Percentiles rank a stretch among this genome's conserved stretches.
These are phyloP conservation scores for Neogale vison DNA, from an alignment of 2,113 vertebrate species.

Conservation along the genomic window DNA sequence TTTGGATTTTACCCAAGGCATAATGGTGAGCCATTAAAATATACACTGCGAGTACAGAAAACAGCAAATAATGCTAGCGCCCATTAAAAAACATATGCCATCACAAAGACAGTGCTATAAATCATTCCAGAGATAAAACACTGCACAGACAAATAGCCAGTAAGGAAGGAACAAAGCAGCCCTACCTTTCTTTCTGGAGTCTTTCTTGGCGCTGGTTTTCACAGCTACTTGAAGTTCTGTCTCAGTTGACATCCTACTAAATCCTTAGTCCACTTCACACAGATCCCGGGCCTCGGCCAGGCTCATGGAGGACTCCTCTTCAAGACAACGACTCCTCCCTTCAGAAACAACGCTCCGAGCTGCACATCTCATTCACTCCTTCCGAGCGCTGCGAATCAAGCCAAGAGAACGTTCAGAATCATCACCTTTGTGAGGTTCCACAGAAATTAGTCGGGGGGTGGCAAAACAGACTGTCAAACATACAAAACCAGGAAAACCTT, in stretches of 20 bases:
- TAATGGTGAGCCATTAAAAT: neutral
- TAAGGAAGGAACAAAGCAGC: neutral
- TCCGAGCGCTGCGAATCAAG: constrained; percentile 85
- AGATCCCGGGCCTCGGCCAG: constrained; percentile 92
- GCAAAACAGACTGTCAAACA: neutral
- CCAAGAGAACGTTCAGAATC: constrained; percentile 69
- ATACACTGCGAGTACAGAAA: neutral
- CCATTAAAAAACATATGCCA: neutral
- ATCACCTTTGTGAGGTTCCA: neutral
- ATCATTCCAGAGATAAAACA: neutral
- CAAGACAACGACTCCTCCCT: constrained; percentile 87
- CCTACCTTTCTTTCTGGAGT: constrained; percentile 98
- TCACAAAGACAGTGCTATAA: neutral
- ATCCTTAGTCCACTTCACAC: constrained; percentile 95
- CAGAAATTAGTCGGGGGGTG: neutral
- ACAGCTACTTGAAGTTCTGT: constrained; percentile 99
- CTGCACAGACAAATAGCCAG: neutral
- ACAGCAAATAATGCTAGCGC: neutral
- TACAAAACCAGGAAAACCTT: neutral
- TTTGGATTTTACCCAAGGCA: neutral
- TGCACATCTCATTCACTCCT: constrained; percentile 93
- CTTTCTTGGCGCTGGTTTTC: constrained; percentile 99
- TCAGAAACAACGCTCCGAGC: constrained; percentile 90
- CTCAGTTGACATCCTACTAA: constrained; percentile 99
- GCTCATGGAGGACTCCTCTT: constrained; percentile 96